Percentiles rank a stretch among this genome's conserved stretches.
Conservation (phyloP, 2,797 vertebrate genomes). For the Muscicapa striata region DNA sequence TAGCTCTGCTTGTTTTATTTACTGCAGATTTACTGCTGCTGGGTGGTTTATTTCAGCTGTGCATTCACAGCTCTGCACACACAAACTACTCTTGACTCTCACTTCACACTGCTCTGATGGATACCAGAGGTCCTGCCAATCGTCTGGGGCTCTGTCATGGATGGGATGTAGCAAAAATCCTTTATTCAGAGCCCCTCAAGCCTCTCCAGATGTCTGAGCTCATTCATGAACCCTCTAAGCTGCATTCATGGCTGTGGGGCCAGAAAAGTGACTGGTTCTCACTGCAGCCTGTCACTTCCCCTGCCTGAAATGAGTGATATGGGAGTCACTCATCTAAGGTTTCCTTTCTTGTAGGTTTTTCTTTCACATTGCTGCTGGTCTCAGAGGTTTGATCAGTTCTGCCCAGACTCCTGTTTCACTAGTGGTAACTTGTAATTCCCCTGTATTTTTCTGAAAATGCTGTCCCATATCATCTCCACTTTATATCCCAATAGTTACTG, state of each 20-base stretch:
- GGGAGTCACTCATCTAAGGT: neutral
- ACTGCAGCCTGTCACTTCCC: neutral
- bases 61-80: neutral
- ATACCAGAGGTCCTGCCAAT: neutral
- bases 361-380: neutral
- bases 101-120: neutral
- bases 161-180: neutral
- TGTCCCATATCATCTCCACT: neutral
- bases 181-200: neutral
- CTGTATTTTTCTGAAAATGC: neutral
- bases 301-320: neutral
- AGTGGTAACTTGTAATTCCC: neutral
- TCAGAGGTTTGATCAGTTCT: neutral
- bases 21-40: neutral
- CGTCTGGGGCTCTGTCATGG: rapidly evolving
- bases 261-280: neutral
- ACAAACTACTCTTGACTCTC: neutral
- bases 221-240: neutral
- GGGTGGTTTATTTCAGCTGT: neutral
- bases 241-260: neutral
- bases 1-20: neutral
- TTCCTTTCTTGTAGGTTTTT: neutral
- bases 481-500: neutral
- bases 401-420: neutral
- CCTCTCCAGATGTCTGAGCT: neutral